Base-by-base conservation (phyloP, 2,797 vertebrate genomes). In the Characodon lateralis region DNA sequence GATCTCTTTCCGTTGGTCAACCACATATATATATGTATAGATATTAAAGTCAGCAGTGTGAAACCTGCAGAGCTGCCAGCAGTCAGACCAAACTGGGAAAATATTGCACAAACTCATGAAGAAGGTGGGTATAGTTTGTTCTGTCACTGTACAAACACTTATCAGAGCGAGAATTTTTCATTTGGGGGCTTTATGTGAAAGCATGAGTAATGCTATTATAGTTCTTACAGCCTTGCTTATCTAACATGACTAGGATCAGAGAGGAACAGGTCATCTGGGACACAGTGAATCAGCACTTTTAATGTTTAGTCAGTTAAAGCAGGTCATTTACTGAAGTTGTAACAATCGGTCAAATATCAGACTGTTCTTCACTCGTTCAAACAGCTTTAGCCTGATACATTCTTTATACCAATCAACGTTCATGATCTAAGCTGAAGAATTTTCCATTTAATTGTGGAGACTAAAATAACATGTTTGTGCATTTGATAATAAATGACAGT, bases 51-150 rank as follows among this genome's bases (percentile, higher is more conserved):
- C 1, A 53, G 51, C 16, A 53, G 51, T 53, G 16, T 20, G 24
- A 77, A 78, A 79, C 71, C 13, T 63, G 84, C 24, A 14, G 39
- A 81, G 63, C 51, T 74, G 71, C 61, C 56, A 76, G 24, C 26
- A 18, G 58, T 72, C 71, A 50, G 31, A 76, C 71, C 14, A 5
- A 41, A 39, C 55, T 20, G 72, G 55, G 39, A 61, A 7, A 0
- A 9, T 63, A 41, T 66, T 66, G 18, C 35, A 24, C 31, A 56
- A 77, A 48, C 53, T 18, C 16, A 20, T 8, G 22, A 43, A 59
- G 51, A 31, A 50, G 26, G 41, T 13, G 35, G 56, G 31, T 22
- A 72, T 39, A 24, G 72, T 63, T 61, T 18, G n/a, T 48, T 7
- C 56, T 31, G 58, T 31, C 46, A 51, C 73, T 35, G 73, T 22